Conservation (phyloP, 2,888 invertebrate genomes). For the Drosophila monieri region DNA sequence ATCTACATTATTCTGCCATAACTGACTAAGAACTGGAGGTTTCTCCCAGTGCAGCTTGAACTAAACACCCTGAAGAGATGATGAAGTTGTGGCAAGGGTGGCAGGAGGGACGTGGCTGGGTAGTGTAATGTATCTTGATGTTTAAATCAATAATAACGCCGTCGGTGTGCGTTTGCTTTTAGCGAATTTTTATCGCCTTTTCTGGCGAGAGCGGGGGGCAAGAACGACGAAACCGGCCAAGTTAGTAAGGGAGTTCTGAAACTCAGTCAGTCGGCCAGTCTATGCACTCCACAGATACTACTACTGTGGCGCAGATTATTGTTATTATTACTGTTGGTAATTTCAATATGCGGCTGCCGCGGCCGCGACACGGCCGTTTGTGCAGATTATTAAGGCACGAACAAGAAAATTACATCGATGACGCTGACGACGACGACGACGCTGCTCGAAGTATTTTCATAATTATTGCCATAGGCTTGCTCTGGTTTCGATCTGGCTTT, state of each 20-base stretch:
- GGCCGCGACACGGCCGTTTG: slow-evolving; percentile 41
- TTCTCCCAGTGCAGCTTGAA: slow-evolving; percentile 13
- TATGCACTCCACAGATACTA: slow-evolving; percentile 36
- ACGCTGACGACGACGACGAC: slow-evolving; percentile 27
- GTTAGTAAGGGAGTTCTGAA: slow-evolving; percentile 18
- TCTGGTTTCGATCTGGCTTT: slow-evolving; percentile 70
- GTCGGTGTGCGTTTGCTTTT: slow-evolving; percentile 69
- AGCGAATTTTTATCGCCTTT: slow-evolving; percentile 60
- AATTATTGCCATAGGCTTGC: slow-evolving; percentile 77
- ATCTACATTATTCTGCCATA: no score
- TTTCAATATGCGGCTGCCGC: slow-evolving; percentile 64
- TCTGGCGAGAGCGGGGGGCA: slow-evolving; percentile 7
- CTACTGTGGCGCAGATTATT: slow-evolving; percentile 47
- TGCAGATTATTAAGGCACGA: slow-evolving; percentile 72
- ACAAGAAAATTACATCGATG: slow-evolving; percentile 51
- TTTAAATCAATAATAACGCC: slow-evolving; percentile 83
- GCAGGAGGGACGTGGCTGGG: slow-evolving; percentile 14
- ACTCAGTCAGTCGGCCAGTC: slow-evolving; percentile 24
- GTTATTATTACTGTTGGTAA: slow-evolving; percentile 63
- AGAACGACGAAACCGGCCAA: slow-evolving; percentile 3
- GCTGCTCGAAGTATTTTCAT: slow-evolving; percentile 63
- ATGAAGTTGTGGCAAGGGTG: slow-evolving; percentile 11
- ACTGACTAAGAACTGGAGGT: neutral
- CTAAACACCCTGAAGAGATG: slow-evolving; percentile 28
- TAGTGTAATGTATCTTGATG: slow-evolving; percentile 83